These are phyloP conservation scores for Zoanthus gigantus DNA, from an alignment of 92 coral and sea anemone species.

Conservation along the genomic window DNA sequence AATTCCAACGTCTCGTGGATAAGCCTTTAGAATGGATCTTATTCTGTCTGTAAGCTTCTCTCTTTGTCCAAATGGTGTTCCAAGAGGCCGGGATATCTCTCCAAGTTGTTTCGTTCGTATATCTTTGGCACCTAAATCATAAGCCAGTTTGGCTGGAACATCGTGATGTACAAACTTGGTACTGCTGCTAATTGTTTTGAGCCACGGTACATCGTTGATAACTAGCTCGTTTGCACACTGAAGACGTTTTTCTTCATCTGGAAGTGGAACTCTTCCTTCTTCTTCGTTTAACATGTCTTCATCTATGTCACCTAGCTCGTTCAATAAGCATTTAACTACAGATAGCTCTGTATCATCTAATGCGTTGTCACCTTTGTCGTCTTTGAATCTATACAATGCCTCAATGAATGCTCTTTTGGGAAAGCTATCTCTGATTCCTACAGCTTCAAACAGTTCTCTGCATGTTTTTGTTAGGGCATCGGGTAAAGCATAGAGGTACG, in stretches of 20 bases:
- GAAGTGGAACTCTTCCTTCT: slow-evolving; percentile 73
- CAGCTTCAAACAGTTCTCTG: slow-evolving; percentile 53
- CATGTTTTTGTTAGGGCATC: slow-evolving; percentile 32
- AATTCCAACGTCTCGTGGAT: slow-evolving; percentile 89
- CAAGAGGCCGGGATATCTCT: slow-evolving; percentile 73
- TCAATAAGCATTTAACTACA: slow-evolving; percentile 62
- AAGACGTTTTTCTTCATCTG: slow-evolving; percentile 65
- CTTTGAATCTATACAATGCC: slow-evolving; percentile 61
- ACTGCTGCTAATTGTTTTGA: slow-evolving; percentile 10
- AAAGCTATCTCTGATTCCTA: slow-evolving; percentile 67
- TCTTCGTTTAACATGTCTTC: slow-evolving; percentile 38
- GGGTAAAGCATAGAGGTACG: slow-evolving; percentile 78
- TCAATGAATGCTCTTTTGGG: slow-evolving; percentile 52
- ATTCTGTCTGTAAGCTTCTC: slow-evolving; percentile 88
- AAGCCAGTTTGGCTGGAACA: slow-evolving; percentile 69
- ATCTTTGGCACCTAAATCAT: slow-evolving; percentile 75
- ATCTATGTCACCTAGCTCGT: slow-evolving; percentile 52
- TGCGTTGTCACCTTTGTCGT: slow-evolving; percentile 50
- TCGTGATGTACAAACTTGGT: slow-evolving; percentile 66
- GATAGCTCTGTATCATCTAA: slow-evolving; percentile 60
- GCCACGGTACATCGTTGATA: slow-evolving; percentile 83
- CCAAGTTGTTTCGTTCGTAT: slow-evolving; percentile 70
- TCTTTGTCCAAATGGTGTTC: slow-evolving; percentile 81
- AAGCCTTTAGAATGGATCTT: slow-evolving; percentile 72
- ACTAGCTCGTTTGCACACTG: slow-evolving; percentile 67